Percentiles rank a stretch among this genome's conserved stretches.
Conservation (phyloP, 2,888 invertebrate genomes). For the Apamea monoglypha region DNA sequence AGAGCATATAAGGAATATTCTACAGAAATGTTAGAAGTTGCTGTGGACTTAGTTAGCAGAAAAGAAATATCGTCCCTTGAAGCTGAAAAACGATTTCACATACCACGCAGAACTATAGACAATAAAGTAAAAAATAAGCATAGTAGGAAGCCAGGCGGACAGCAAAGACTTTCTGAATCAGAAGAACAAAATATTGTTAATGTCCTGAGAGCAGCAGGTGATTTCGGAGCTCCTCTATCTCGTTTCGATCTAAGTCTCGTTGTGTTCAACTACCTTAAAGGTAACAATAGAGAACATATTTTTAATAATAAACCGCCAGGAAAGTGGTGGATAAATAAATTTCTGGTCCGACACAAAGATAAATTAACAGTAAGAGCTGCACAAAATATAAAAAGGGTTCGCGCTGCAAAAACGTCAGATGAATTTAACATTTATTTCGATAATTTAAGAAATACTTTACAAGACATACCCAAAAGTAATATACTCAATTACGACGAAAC, state of each 20-base stretch:
- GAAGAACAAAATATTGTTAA: constrained; percentile 48
- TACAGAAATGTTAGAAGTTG: constrained; percentile 11
- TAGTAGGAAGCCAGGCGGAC: constrained; percentile 41
- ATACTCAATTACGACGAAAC: constrained; percentile 60
- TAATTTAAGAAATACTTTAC: constrained; percentile 39
- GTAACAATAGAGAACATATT: constrained; percentile 37
- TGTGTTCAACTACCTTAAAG: constrained; percentile 40
- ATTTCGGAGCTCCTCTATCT: constrained; percentile 39
- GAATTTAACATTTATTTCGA: constrained; percentile 48
- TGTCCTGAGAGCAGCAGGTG: constrained; percentile 45
- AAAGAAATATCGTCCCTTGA: constrained; percentile 35
- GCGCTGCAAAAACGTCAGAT: constrained; percentile 41
- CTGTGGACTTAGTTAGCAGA: constrained; percentile 10
- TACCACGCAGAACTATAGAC: constrained; percentile 47
- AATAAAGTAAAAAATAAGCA: constrained; percentile 57
- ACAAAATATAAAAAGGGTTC: constrained; percentile 49
- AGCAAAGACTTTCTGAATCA: constrained; percentile 42
- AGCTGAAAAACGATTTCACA: constrained; percentile 47
- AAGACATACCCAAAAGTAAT: constrained; percentile 40
- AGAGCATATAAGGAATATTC: constrained; percentile 11
- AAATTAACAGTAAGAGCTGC: constrained; percentile 41
- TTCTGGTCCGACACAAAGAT: constrained; percentile 13
- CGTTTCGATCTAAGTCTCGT: too few species aligned
- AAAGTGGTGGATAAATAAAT: constrained; percentile 7
- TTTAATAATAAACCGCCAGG: constrained; percentile 28